phyloP scores from a whole-genome alignment of 2,797 vertebrate genomes.

The Pteropus rufus region DNA sequence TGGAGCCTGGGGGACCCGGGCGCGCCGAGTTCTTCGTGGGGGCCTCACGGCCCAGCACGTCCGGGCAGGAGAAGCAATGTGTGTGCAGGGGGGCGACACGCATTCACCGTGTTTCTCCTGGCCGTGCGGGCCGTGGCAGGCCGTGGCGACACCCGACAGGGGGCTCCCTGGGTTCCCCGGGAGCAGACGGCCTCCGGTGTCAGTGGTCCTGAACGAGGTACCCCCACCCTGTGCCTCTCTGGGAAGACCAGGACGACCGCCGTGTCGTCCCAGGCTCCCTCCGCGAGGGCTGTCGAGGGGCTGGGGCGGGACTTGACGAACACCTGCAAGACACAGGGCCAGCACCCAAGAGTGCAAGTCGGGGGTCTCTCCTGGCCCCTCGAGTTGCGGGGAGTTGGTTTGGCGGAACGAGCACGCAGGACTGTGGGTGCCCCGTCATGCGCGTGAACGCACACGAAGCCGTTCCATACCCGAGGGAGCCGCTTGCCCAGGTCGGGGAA shows the following conservation, averaged over 20 bases:
- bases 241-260: neutral
- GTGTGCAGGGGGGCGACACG: neutral
- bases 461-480: neutral
- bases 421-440: neutral
- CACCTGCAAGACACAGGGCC: neutral
- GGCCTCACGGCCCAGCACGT: neutral
- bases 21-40: neutral
- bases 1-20: neutral
- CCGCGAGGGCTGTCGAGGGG: neutral
- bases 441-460: neutral
- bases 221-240: neutral
- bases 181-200: neutral
- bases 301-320: neutral
- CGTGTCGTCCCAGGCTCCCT: neutral
- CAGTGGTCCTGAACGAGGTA: neutral
- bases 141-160: neutral
- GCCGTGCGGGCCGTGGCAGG: neutral
- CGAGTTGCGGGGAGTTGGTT: neutral
- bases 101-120: neutral
- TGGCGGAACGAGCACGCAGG: accelerated
- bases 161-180: too few relatives aligned
- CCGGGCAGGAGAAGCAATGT: neutral
- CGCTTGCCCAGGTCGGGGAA: neutral
- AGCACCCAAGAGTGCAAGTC: neutral
- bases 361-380: neutral